phyloP scores from a whole-genome alignment of 2,888 invertebrate species.

The Alcis repandata region DNA sequence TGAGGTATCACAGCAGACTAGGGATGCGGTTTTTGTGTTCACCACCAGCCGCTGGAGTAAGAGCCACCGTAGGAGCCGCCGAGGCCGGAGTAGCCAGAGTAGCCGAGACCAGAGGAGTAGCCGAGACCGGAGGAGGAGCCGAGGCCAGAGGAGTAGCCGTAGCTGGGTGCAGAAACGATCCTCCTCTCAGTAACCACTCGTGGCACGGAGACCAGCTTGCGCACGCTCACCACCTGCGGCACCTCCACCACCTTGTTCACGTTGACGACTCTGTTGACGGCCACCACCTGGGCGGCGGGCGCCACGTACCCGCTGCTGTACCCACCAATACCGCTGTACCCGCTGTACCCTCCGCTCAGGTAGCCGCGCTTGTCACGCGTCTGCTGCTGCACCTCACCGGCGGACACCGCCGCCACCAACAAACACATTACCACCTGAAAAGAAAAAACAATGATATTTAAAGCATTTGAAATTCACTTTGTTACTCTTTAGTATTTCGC shows the following conservation, averaged over 20 bases:
- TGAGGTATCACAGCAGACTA: slow-evolving; percentile 17
- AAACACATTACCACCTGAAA: slow-evolving; percentile 49
- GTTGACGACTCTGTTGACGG: slow-evolving; percentile 60
- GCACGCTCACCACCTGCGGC: slow-evolving; percentile 60
- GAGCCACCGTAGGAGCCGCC: slow-evolving; percentile 31
- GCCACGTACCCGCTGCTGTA: slow-evolving; percentile 42
- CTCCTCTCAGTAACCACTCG: slow-evolving; percentile 23
- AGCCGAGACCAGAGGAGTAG: slow-evolving; percentile 32
- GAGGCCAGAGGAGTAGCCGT: too few relatives aligned
- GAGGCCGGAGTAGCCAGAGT: background rate
- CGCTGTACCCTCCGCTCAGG: slow-evolving; percentile 26
- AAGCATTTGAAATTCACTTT: background rate
- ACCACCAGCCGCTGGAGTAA: slow-evolving; percentile 53
- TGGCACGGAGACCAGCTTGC: slow-evolving; percentile 67
- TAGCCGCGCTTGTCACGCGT: slow-evolving; percentile 37
- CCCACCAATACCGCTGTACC: slow-evolving; percentile 22
- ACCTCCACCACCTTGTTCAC: slow-evolving; percentile 60
- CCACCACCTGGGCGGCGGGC: slow-evolving; percentile 55
- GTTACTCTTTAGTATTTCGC: background rate
- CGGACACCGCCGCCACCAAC: slow-evolving; percentile 44
- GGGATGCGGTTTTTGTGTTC: slow-evolving; percentile 15
- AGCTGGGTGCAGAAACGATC: too few relatives aligned
- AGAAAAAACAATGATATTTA: background rate
- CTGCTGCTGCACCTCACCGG: slow-evolving; percentile 47
- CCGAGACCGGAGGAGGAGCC: slow-evolving; percentile 41